Evolutionary conservation across 2,888 invertebrate species (phyloP).

Genomic region (Drosophila siamana): DNA sequence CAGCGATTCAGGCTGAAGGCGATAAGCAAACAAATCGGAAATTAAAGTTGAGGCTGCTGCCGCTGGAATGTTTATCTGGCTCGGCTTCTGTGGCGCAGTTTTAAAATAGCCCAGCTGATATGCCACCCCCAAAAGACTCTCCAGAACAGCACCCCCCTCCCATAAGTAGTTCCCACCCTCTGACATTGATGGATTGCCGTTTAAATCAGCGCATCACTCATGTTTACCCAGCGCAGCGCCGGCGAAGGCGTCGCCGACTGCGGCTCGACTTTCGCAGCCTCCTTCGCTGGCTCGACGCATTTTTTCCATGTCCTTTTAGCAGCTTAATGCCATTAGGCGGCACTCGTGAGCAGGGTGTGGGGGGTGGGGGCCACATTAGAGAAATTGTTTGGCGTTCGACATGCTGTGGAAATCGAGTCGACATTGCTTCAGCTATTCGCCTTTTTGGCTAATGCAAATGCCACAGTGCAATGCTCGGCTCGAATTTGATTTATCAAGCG

Average conservation of each 20-base stretch:
- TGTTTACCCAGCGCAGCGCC: slow-evolving; percentile 63
- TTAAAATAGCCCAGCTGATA: slow-evolving; percentile 54
- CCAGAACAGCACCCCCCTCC: slow-evolving; percentile 22
- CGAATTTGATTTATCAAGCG: slow-evolving; percentile 67
- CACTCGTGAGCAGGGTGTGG: too few relatives aligned
- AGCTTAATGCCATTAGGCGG: slow-evolving; percentile 78
- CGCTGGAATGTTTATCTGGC: slow-evolving; percentile 55
- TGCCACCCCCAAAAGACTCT: slow-evolving; percentile 37
- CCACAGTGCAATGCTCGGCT: slow-evolving; percentile 39
- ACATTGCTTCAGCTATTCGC: slow-evolving; percentile 25
- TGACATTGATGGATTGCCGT: slow-evolving; percentile 85
- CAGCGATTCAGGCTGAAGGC: slow-evolving; percentile 25
- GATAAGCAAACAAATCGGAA: slow-evolving; percentile 79
- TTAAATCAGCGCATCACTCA: slow-evolving; percentile 85
- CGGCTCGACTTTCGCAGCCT: slow-evolving; percentile 68
- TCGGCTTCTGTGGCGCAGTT: slow-evolving; percentile 40
- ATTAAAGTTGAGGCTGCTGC: slow-evolving; percentile 72
- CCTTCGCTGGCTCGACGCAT: slow-evolving; percentile 54
- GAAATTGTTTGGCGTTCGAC: slow-evolving; percentile 67
- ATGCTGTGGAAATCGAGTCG: slow-evolving; percentile 50
- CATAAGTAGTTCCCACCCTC: slow-evolving; percentile 41
- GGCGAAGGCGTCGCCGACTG: slow-evolving; percentile 33
- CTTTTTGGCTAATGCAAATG: slow-evolving; percentile 51
- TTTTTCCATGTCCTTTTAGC: slow-evolving; percentile 24
- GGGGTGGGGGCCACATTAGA: slow-evolving; percentile 58